Evolutionary conservation across 2,888 invertebrate genomes (phyloP).

Genomic region (Orthosia cruda): DNA sequence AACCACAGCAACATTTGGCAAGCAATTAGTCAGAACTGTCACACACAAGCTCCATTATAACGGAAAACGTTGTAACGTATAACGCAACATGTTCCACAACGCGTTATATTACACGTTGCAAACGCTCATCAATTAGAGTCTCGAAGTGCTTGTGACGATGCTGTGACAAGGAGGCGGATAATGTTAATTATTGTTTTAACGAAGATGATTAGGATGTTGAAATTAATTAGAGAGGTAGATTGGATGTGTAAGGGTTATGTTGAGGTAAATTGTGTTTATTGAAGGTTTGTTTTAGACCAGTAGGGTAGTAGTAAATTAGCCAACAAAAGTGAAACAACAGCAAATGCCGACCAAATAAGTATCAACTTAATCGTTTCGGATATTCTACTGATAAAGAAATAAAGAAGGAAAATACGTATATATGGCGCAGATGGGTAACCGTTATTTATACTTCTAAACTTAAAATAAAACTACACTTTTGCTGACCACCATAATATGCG

Average conservation of each 20-base stretch:
- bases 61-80: constrained; percentile 25
- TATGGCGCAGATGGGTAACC: too few species aligned
- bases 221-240: constrained; percentile 42
- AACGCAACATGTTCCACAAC: constrained; percentile 30
- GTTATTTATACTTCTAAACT: too few species aligned
- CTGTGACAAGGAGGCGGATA: constrained; percentile 56
- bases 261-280: neutral
- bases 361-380: too few species aligned
- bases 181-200: constrained; percentile 57
- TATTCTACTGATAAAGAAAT: too few species aligned
- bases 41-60: constrained; percentile 36
- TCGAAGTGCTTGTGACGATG: constrained; percentile 49
- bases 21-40: constrained; percentile 63
- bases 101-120: constrained; percentile 45
- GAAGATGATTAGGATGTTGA: constrained; percentile 31
- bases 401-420: too few species aligned
- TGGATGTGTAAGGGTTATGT: constrained; percentile 1
- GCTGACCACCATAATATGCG: too few species aligned
- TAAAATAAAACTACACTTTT: too few species aligned
- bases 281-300: neutral
- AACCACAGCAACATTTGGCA: constrained; percentile 39
- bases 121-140: constrained; percentile 63
- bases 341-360: neutral
- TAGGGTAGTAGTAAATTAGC: too few species aligned
- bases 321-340: too few species aligned